phyloP scores from a whole-genome alignment of 2,888 invertebrate species.

The Andrena hattorfiana region DNA sequence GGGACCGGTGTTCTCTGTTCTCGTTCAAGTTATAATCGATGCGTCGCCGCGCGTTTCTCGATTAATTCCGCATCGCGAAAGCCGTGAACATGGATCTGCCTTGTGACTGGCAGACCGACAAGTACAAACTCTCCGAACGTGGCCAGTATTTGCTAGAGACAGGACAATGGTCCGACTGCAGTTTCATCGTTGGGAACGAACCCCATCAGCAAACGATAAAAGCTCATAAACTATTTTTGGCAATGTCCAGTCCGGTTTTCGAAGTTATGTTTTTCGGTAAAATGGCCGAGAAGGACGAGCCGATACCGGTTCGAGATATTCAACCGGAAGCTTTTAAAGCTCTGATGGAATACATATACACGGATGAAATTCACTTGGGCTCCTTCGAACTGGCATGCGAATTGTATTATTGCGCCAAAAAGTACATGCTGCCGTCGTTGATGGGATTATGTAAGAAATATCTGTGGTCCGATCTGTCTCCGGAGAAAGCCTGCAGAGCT shows the following conservation, averaged over 20 bases:
- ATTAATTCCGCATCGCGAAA: conserved; percentile 15
- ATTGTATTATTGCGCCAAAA: conserved; percentile 94
- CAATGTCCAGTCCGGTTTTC: conserved; percentile 95
- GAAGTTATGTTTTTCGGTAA: conserved; percentile 95
- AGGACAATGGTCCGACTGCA: conserved; percentile 94
- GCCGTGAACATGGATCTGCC: conserved; percentile 85
- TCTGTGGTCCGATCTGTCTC: conserved; percentile 92
- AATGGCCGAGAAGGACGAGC: conserved; percentile 91
- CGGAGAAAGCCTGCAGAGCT: conserved; percentile 93
- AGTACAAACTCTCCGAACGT: conserved; percentile 90
- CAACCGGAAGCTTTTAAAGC: conserved; percentile 95
- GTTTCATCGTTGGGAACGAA: conserved; percentile 92
- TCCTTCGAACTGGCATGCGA: conserved; percentile 95
- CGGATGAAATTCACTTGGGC: conserved; percentile 90
- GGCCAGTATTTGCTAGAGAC: conserved; percentile 91
- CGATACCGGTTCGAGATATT: conserved; percentile 93
- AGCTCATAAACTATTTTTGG: conserved; percentile 92
- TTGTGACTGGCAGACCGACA: conserved; percentile 92
- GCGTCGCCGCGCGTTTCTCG: background rate
- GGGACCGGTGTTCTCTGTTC: background rate
- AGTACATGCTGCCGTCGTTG: conserved; percentile 94
- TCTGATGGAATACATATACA: conserved; percentile 93
- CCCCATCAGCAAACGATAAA: conserved; percentile 91
- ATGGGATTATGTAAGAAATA: conserved; percentile 94
- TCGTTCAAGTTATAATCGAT: background rate